phyloP scores from a whole-genome alignment of 2,888 invertebrate species.

The Ditula angustiorana region DNA sequence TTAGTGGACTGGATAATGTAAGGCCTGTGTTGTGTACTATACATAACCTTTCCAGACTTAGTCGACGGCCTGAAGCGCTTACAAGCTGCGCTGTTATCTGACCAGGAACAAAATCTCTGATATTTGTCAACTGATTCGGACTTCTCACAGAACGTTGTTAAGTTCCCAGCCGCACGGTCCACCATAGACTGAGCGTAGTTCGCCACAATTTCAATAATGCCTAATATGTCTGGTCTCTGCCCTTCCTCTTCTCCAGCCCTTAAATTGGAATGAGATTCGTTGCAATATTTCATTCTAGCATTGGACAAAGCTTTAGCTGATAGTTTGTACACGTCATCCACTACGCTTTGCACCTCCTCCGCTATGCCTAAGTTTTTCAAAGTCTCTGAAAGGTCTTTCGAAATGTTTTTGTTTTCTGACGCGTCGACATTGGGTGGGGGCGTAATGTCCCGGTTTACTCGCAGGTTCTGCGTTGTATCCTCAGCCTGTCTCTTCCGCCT shows the following conservation, averaged over 20 bases:
- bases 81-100: not conserved
- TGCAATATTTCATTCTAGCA: slow-evolving; percentile 62
- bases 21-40: slow-evolving; percentile 63
- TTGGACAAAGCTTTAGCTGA: slow-evolving; percentile 57
- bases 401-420: slow-evolving; percentile 11
- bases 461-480: slow-evolving; percentile 51
- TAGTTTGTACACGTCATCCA: slow-evolving; percentile 59
- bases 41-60: slow-evolving; percentile 51
- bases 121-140: slow-evolving; percentile 54
- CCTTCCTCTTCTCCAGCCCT: slow-evolving; percentile 25
- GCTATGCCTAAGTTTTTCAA: slow-evolving; percentile 58
- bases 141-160: slow-evolving; percentile 60
- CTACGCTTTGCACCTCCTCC: slow-evolving; percentile 56
- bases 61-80: slow-evolving; percentile 49
- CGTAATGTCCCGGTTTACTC: slow-evolving; percentile 71
- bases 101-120: slow-evolving; percentile 42
- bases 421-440: slow-evolving; percentile 54
- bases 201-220: slow-evolving; percentile 54
- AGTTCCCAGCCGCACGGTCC: slow-evolving; percentile 53
- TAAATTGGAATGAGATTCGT: slow-evolving; percentile 43
- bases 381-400: slow-evolving; percentile 34
- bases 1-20: slow-evolving; percentile 52
- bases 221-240: slow-evolving; percentile 50
- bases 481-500: slow-evolving; percentile 51
- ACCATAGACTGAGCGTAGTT: slow-evolving; percentile 56